These are phyloP conservation scores for Clitarchus hookeri DNA, from an alignment of 2,888 invertebrate genomes.

Conservation along the genomic window DNA sequence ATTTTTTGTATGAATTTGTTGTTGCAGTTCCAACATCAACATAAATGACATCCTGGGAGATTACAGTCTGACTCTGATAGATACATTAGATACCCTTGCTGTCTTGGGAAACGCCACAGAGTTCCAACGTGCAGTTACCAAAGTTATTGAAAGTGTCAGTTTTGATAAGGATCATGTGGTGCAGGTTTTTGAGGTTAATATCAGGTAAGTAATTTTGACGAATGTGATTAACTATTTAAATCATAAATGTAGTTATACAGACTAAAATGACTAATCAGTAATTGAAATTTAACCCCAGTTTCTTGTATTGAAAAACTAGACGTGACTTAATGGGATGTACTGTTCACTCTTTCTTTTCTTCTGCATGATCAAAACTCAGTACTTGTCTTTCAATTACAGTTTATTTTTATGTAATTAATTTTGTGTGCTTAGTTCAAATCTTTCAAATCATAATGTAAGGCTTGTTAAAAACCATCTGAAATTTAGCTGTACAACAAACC, in stretches of 20 bases:
- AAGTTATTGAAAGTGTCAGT: conserved; percentile 60
- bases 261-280: neutral
- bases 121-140: conserved; percentile 61
- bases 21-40: conserved; percentile 64
- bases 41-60: conserved; percentile 69
- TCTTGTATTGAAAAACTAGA: no score
- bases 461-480: no score
- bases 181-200: conserved; percentile 68
- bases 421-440: no score
- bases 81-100: conserved; percentile 63
- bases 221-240: neutral
- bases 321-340: no score
- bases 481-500: no score
- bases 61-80: conserved; percentile 64
- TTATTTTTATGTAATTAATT: no score
- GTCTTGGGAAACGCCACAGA: conserved; percentile 62
- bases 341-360: no score
- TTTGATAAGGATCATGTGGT: conserved; percentile 65
- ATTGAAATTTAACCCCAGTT: neutral
- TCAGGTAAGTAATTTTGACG: conserved; percentile 53
- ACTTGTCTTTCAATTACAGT: no score
- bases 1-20: conserved; percentile 6
- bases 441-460: no score
- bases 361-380: no score
- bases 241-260: neutral